Evolutionary conservation across 2,888 invertebrate species (phyloP).

Genomic region (Cosmorhoe ocellata): DNA sequence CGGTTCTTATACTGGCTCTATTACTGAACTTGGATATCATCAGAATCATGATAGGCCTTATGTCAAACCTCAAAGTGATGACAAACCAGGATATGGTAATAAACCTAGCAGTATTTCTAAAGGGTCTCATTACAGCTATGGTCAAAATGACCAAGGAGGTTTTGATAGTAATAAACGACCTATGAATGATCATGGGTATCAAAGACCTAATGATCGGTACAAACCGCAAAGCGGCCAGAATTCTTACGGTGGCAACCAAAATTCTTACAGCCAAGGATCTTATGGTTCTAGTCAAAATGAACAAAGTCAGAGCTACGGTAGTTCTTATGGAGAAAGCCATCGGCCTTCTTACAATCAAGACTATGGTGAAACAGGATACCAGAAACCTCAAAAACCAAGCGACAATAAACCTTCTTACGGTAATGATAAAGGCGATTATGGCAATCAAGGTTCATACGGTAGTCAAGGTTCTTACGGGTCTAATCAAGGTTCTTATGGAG

Average conservation of each 20-base stretch:
- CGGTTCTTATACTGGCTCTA: constrained; percentile 36
- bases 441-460: constrained; percentile 25
- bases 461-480: constrained; percentile 13
- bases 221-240: constrained; percentile 24
- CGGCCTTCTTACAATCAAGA: constrained; percentile 22
- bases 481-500: constrained; percentile 3
- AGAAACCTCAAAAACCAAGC: constrained; percentile 26
- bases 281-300: constrained; percentile 7
- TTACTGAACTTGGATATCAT: constrained; percentile 41
- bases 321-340: constrained; percentile 21
- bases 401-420: constrained; percentile 30
- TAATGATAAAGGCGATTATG: constrained; percentile 20
- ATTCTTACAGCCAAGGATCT: constrained; percentile 14
- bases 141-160: constrained; percentile 10
- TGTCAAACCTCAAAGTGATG: constrained; percentile 26
- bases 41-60: constrained; percentile 36
- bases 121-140: constrained; percentile 4
- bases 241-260: constrained; percentile 19
- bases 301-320: constrained; percentile 11
- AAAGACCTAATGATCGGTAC: constrained; percentile 24
- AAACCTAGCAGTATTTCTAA: constrained; percentile 4
- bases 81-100: constrained; percentile 15
- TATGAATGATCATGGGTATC: constrained; percentile 10
- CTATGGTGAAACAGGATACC: constrained; percentile 23
- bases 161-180: constrained; percentile 12